These are phyloP conservation scores for Brevimyrus niger DNA, from an alignment of 2,113 vertebrate species.

Conservation along the genomic window DNA sequence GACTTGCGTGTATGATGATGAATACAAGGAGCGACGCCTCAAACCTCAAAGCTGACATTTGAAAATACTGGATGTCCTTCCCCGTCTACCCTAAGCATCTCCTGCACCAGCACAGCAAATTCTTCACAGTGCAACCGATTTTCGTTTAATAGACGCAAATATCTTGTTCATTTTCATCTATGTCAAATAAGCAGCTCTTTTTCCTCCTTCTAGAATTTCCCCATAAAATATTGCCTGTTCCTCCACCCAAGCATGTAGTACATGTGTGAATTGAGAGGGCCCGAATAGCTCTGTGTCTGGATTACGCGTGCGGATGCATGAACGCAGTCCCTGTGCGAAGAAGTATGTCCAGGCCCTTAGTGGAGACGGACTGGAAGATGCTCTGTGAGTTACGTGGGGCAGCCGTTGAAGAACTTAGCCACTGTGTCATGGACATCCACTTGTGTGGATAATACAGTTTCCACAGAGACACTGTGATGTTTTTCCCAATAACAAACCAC, in stretches of 20 bases:
- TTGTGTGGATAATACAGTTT: background rate
- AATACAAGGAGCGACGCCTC: background rate
- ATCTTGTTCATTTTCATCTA: background rate
- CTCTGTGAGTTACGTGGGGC: background rate
- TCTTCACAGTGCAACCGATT: background rate
- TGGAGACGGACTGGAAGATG: background rate
- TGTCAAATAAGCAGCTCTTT: background rate
- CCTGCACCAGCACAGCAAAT: background rate
- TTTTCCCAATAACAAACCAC: background rate
- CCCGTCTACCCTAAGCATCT: background rate
- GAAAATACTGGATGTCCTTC: background rate
- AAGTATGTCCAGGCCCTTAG: background rate
- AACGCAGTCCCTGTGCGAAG: background rate
- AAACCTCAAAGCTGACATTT: background rate
- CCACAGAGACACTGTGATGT: background rate
- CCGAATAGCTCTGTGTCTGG: background rate
- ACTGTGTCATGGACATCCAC: background rate
- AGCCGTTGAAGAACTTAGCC: background rate
- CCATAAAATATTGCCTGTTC: background rate
- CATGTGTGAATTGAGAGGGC: background rate
- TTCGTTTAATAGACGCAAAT: background rate
- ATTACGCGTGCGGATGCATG: background rate
- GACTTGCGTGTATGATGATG: background rate
- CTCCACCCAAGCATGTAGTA: background rate
- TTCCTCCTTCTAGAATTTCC: background rate